Conservation (phyloP, 2,113 vertebrate genomes). For the Porphyrio hochstetteri region DNA sequence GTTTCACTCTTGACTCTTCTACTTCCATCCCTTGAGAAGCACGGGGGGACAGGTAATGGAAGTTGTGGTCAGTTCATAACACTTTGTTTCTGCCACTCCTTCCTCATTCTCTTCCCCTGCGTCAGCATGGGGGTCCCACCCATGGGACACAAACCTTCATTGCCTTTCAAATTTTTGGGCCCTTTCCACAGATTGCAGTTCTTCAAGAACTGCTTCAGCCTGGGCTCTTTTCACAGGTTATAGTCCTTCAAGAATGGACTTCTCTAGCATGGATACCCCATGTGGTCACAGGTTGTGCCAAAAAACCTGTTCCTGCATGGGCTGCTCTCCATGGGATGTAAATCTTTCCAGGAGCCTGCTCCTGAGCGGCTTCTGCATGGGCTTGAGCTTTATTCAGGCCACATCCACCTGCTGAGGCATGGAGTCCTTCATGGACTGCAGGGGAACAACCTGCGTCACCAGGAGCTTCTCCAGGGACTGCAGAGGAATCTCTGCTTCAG, state of each 20-base stretch:
- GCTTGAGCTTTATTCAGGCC: not conserved
- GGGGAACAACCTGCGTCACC: not conserved
- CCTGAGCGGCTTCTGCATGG: fast-evolving
- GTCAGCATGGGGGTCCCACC: not conserved
- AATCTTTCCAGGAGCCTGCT: not conserved
- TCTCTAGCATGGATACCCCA: not conserved
- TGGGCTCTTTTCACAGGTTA: not conserved
- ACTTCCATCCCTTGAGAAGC: not conserved
- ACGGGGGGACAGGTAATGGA: not conserved
- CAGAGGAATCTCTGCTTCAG: not conserved
- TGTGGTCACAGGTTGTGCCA: not conserved
- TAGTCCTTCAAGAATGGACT: not conserved
- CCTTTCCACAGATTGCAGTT: not conserved
- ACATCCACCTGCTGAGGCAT: not conserved
- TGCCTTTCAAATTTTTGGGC: not conserved
- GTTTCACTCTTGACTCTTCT: not conserved
- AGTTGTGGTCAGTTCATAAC: not conserved
- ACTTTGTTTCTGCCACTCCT: not conserved
- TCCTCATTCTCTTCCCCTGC: not conserved
- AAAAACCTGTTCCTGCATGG: not conserved
- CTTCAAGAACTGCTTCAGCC: not conserved
- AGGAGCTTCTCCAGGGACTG: not conserved
- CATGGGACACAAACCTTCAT: not conserved
- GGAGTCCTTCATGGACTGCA: not conserved
- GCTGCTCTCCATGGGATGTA: not conserved